Percentiles rank a stretch among this genome's conserved stretches.
phyloP scores from a whole-genome alignment of 2,888 invertebrate species.

The Strigamia transsilvanica region DNA sequence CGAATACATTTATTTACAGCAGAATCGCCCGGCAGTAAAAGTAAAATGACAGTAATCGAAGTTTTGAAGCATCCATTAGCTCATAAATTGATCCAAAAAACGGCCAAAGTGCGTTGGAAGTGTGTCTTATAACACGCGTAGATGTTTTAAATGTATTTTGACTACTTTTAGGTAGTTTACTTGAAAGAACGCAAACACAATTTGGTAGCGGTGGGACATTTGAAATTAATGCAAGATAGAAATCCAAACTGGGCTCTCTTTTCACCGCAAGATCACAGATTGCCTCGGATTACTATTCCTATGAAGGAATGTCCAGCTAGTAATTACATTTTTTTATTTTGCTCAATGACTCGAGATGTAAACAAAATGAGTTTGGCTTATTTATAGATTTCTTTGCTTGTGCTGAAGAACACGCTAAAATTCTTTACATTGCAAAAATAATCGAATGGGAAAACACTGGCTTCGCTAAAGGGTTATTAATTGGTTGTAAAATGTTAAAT shows the following conservation, averaged over 20 bases:
- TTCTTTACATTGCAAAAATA: constrained; percentile 77
- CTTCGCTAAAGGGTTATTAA: constrained; percentile 71
- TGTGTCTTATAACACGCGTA: neutral
- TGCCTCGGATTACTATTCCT: constrained; percentile 80
- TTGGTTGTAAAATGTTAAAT: neutral
- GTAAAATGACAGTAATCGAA: constrained; percentile 55
- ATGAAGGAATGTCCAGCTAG: constrained; percentile 71
- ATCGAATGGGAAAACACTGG: constrained; percentile 74
- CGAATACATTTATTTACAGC: neutral
- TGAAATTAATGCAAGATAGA: constrained; percentile 71
- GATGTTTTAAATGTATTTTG: neutral
- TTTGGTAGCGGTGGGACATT: constrained; percentile 76
- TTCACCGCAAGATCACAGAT: constrained; percentile 78
- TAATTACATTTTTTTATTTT: constrained; percentile 55
- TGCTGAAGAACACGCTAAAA: constrained; percentile 65
- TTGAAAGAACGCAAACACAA: constrained; percentile 79
- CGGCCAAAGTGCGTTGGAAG: constrained; percentile 62
- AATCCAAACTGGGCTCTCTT: constrained; percentile 74
- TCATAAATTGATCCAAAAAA: constrained; percentile 62
- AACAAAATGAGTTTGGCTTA: neutral
- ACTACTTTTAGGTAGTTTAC: constrained; percentile 71
- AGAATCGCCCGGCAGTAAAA: neutral
- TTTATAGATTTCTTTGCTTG: constrained; percentile 59
- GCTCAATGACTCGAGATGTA: neutral
- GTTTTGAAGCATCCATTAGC: constrained; percentile 57